Evolutionary conservation across 2,797 vertebrate genomes (phyloP), one percentile per base, ranked within the genome.

Genomic region (Chromobotia macracanthus): DNA sequence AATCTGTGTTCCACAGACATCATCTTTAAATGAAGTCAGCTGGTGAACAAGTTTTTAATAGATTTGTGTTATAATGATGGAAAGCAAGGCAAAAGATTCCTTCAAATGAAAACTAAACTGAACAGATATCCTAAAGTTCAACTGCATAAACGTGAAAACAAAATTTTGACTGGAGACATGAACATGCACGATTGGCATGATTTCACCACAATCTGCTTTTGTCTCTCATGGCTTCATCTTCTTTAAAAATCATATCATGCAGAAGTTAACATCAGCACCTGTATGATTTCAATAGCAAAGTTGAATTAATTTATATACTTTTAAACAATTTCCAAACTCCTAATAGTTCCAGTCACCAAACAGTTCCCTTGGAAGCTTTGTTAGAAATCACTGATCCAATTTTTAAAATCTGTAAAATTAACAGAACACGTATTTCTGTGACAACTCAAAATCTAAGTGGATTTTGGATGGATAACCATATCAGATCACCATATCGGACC

Each of bases 101-200:
- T 3, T 18, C 3, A 15, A 31, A 28, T 55, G n/a, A 58, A 48
- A 65, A 68, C 75, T 13, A 83, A 83, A 50, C 66, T 69, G 11
- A 80, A 76, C 80, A 19, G 7, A 53, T 31, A 73, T 64, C 67
- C 67, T 79, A 68, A 69, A 21, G 86, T 84, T 87, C 74, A 72
- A 85, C 88, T 74, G 81, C 75, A 87, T 84, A 83, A 76, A 75
- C 7, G 41, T 83, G 63, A 61, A 67, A 70, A 83, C 71, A 77
- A 16, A 71, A 38, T 51, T 46, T 81, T 50, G 41, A 71, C 46
- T 75, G 58, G 83, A 80, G 46, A 61, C 23, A 83, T 66, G 38
- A 76, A 79, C 86, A 88, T 87, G 89, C 84, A 85, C 77, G 46
- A 53, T 19, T 50, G 55, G 53, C 2, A 66, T 68, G 35, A 65